Evolutionary conservation across 1,140 invertebrate species (phyloP).

Genomic region (Trichogramma pretiosum): DNA sequence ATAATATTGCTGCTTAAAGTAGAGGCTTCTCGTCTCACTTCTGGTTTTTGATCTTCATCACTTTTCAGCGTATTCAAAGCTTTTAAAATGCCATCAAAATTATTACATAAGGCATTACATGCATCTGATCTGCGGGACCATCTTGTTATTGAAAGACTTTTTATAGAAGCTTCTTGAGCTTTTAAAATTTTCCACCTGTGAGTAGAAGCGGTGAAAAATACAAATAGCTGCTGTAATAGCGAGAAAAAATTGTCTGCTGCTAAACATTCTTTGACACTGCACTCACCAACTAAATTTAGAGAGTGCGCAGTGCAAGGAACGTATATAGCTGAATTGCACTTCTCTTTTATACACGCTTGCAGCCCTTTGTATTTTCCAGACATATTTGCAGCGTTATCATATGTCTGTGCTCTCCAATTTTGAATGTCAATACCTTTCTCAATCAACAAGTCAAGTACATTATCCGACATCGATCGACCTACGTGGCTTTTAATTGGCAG

Average conservation of each 20-base stretch:
- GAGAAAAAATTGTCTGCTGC: constrained; percentile 9
- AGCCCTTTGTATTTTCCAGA: neutral
- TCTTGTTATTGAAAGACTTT: constrained; percentile 1
- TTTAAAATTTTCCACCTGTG: constrained; percentile 6
- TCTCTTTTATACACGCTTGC: constrained; percentile 6
- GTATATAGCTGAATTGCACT: constrained; percentile 5
- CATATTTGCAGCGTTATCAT: constrained; percentile 16
- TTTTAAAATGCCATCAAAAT: constrained; percentile 1
- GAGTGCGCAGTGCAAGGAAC: constrained; percentile 13
- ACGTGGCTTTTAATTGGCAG: neutral
- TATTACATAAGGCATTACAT: neutral
- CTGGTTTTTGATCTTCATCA: constrained; percentile 3
- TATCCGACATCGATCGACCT: neutral
- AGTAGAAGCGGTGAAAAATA: constrained; percentile 15
- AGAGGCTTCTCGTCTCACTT: neutral
- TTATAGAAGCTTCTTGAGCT: neutral
- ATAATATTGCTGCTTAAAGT: neutral
- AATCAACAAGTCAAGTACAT: constrained; percentile 5
- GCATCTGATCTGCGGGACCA: constrained; percentile 5
- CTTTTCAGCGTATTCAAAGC: neutral
- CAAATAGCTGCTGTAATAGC: constrained; percentile 10
- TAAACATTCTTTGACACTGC: constrained; percentile 4
- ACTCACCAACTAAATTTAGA: constrained; percentile 14
- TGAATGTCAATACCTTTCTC: constrained; percentile 7
- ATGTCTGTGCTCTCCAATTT: constrained; percentile 15